Base-by-base conservation (phyloP, 2,113 vertebrate species). In the Odobenus rosmarus region DNA sequence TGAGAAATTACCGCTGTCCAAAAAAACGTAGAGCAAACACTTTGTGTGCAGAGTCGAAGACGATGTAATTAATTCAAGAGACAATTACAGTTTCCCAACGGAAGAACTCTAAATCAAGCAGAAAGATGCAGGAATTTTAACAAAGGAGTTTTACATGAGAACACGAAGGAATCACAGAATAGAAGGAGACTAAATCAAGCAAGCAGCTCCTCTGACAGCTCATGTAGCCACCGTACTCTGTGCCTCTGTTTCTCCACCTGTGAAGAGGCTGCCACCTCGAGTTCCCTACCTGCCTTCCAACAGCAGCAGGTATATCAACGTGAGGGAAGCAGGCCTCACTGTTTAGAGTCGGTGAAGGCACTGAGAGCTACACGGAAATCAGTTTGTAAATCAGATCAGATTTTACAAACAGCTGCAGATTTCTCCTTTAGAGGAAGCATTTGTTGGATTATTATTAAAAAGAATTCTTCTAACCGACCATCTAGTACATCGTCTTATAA, bases 241-340 rank as follows among this genome's bases (percentile, higher is more conserved):
- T 0, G 46, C 55, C 49, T 46, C 51, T 2, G 62, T n/a, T 12
- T 28, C 62, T 19, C 4, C 2, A 15, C 23, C 74, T 31, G 71
- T 7, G 23, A 31, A 64, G 9, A 53, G 31, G 18, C 4, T 2
- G 11, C 7, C 15, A 7, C 28, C 39, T 53, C 71, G 19, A 6
- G 49, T 13, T 57, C 59, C n/a, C 36, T 3, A 1, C 7, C 19
- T 4, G 12, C 9, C 9, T 39, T 9, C 51, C 55, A 24, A 46
- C 19, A 36, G n/a, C 0, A 19, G 31, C 12, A 2, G 0, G 23
- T 15, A 3, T 4, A 13, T 1, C 4, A 36, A 49, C 21, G 39
- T 0, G n/a, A 24, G 2, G 6, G 9, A n/a, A n/a, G 21, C 2
- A n/a, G 0, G 16, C 36, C 64, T 39, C 71, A 18, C n/a, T 39